These are phyloP conservation scores for Meloidogyne exigua DNA, from an alignment of 1,140 invertebrate genomes.

Conservation along the genomic window DNA sequence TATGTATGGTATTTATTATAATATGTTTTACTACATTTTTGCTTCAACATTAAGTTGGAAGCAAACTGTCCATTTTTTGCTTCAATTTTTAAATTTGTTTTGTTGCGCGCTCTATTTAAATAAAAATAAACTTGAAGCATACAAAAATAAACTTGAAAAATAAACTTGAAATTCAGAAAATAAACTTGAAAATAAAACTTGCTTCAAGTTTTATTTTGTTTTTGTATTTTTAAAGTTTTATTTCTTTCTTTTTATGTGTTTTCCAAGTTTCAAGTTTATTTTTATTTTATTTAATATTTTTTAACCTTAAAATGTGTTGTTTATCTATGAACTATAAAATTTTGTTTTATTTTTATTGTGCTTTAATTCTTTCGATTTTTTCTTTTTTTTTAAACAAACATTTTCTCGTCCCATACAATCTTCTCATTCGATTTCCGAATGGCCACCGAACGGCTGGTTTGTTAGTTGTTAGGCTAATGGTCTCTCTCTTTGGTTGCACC, in stretches of 20 bases:
- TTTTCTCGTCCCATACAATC: not conserved
- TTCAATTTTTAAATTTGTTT: not conserved
- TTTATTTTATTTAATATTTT: too few relatives aligned
- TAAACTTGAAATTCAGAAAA: too few relatives aligned
- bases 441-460: not conserved
- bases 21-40: too few relatives aligned
- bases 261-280: too few relatives aligned
- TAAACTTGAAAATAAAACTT: too few relatives aligned
- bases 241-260: too few relatives aligned
- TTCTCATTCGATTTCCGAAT: conserved; percentile 10
- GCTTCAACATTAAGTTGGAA: too few relatives aligned
- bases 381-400: not conserved
- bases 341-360: not conserved
- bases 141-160: too few relatives aligned
- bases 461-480: not conserved
- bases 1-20: not conserved
- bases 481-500: conserved; percentile 3
- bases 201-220: not conserved
- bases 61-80: not conserved
- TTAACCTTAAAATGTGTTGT: too few relatives aligned
- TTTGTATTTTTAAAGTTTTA: too few relatives aligned
- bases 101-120: not conserved
- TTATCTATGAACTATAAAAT: not conserved
- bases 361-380: not conserved
- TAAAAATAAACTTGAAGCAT: too few relatives aligned